Evolutionary conservation across 92 coral and sea anemone species (phyloP).

Genomic region (Desmophyllum pertusum): DNA sequence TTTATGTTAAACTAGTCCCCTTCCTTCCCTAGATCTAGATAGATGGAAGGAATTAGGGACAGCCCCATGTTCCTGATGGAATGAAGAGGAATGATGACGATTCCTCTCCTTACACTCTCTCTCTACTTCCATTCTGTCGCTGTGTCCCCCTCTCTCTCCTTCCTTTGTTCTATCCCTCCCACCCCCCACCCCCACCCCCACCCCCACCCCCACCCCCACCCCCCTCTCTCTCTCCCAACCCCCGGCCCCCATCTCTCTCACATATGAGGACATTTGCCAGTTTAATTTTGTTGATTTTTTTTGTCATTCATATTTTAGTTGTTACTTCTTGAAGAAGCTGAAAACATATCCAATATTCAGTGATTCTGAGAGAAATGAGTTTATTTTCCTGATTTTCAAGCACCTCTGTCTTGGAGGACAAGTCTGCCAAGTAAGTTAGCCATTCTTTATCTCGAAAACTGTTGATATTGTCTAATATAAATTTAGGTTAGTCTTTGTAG

Average conservation of each 20-base stretch:
- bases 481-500: too few relatives aligned
- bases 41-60: too few relatives aligned
- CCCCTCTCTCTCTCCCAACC: too few relatives aligned
- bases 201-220: not conserved
- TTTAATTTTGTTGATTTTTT: not conserved
- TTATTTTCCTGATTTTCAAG: conserved; percentile 85
- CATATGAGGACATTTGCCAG: too few relatives aligned
- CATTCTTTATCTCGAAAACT: not conserved
- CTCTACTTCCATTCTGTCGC: too few relatives aligned
- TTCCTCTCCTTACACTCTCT: too few relatives aligned
- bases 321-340: conserved; percentile 90
- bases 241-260: not conserved
- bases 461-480: too few relatives aligned
- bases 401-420: conserved; percentile 98
- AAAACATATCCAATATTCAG: conserved; percentile 81
- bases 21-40: too few relatives aligned
- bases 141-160: not conserved
- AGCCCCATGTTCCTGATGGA: too few relatives aligned
- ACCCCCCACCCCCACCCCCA: too few relatives aligned
- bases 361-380: conserved; percentile 85
- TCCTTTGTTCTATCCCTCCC: not conserved
- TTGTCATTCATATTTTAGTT: conserved; percentile 46
- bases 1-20: too few relatives aligned
- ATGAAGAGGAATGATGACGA: too few relatives aligned
- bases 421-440: conserved; percentile 81